Evolutionary conservation across 2,113 vertebrate species (phyloP).

Genomic region (Ranitomeya variabilis): DNA sequence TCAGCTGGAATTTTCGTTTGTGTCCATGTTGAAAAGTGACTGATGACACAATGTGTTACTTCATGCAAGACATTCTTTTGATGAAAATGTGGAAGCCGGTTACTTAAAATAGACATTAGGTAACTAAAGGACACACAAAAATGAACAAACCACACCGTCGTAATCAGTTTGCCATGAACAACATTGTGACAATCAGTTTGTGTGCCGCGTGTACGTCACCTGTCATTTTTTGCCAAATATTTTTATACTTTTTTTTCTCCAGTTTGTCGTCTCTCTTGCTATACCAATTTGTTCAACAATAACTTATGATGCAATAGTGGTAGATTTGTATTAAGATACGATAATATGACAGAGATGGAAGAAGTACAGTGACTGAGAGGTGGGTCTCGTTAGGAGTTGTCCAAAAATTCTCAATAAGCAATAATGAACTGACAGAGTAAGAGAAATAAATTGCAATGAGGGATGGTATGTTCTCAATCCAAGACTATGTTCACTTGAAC

Average conservation of each 20-base stretch:
- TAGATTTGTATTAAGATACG: constrained; percentile 47
- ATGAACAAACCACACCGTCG: neutral
- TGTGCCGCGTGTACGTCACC: constrained; percentile 66
- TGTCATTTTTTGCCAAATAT: constrained; percentile 74
- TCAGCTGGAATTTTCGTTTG: neutral
- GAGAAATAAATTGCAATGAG: neutral
- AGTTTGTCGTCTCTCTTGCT: constrained; percentile 37
- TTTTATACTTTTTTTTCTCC: constrained; percentile 67
- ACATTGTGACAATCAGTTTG: constrained; percentile 63
- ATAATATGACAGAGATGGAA: constrained; percentile 16
- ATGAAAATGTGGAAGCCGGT: neutral
- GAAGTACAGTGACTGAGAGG: neutral
- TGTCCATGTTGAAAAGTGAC: constrained; percentile 17
- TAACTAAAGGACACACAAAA: constrained; percentile 13
- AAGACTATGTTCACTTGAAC: neutral
- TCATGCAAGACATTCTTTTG: neutral
- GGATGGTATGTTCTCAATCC: neutral
- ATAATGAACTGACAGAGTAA: neutral
- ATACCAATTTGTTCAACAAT: constrained; percentile 47
- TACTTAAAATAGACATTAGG: constrained; percentile 14
- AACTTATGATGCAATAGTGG: constrained; percentile 55
- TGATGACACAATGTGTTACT: neutral
- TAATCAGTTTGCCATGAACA: neutral
- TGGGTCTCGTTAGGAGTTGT: neutral
- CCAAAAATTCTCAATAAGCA: neutral